These are phyloP conservation scores for Numida meleagris DNA, from an alignment of 2,113 vertebrate genomes.

Conservation along the genomic window DNA sequence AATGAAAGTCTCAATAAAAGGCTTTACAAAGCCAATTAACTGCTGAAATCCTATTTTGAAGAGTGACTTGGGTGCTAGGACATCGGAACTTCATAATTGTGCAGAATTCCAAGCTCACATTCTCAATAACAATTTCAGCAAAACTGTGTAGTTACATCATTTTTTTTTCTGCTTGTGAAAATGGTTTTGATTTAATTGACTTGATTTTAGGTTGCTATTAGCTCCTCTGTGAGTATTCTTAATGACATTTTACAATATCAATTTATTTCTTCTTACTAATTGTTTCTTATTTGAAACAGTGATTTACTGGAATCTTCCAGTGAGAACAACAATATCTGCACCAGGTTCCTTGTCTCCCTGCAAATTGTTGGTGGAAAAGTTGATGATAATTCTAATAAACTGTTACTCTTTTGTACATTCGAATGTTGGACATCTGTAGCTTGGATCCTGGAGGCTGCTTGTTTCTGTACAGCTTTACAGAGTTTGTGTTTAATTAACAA, in stretches of 20 bases:
- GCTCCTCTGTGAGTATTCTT: background rate
- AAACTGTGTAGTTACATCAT: background rate
- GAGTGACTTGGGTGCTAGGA: background rate
- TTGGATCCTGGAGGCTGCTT: background rate
- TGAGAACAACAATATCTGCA: background rate
- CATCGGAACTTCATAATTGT: rapidly evolving
- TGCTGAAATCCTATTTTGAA: background rate
- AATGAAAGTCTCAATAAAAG: background rate
- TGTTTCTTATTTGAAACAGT: background rate
- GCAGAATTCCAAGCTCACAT: background rate
- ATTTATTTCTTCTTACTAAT: background rate
- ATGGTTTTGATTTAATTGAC: background rate
- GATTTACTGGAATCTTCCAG: background rate
- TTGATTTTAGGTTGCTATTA: background rate
- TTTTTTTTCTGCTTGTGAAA: slow-evolving; percentile 3
- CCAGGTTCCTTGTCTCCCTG: background rate
- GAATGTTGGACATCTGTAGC: background rate
- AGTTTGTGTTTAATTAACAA: slow-evolving; percentile 36
- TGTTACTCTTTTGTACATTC: background rate
- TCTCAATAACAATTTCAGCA: background rate
- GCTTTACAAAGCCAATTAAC: background rate
- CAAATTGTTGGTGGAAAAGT: background rate
- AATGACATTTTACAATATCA: background rate
- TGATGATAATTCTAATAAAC: background rate
- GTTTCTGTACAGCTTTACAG: background rate